These are phyloP conservation scores for Leptoteleia sp. DNA, from an alignment of 1,140 invertebrate genomes.

Conservation along the genomic window DNA sequence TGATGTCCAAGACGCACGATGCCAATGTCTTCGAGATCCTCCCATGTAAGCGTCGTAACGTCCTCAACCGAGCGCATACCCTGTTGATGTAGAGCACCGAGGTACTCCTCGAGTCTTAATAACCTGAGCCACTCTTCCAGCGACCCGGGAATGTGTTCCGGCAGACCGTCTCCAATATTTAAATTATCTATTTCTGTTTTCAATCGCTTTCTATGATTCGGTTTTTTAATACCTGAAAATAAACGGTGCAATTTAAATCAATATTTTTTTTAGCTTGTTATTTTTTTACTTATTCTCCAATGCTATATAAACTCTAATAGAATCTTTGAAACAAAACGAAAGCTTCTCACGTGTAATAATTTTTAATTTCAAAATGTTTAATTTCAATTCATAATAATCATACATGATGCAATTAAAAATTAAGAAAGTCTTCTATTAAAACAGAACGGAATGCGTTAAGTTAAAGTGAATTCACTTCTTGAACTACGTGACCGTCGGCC, in stretches of 20 bases:
- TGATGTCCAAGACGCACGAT: slow-evolving; percentile 97
- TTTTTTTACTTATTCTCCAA: too few species aligned
- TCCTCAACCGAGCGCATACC: slow-evolving; percentile 96
- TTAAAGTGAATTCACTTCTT: too few species aligned
- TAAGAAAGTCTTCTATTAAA: too few species aligned
- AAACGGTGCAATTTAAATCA: background rate
- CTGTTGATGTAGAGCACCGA: slow-evolving; percentile 92
- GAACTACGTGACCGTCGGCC: too few species aligned
- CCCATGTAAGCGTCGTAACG: slow-evolving; percentile 97
- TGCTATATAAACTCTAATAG: too few species aligned
- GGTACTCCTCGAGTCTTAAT: slow-evolving; percentile 95
- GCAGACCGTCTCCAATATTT: slow-evolving; percentile 95
- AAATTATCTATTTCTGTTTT: slow-evolving; percentile 98
- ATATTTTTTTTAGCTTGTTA: too few species aligned
- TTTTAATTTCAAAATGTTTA: too few species aligned
- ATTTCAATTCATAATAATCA: too few species aligned
- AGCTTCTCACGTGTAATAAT: too few species aligned
- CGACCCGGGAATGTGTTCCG: slow-evolving; percentile 94
- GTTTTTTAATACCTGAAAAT: slow-evolving; percentile 92
- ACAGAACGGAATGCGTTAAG: too few species aligned
- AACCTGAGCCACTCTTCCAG: slow-evolving; percentile 96
- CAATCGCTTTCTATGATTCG: slow-evolving; percentile 96
- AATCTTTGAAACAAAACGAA: too few species aligned
- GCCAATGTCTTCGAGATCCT: slow-evolving; percentile 99
- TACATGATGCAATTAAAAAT: too few species aligned